These are phyloP conservation scores for Myotis myotis DNA, from an alignment of 2,797 vertebrate genomes.

Conservation along the genomic window DNA sequence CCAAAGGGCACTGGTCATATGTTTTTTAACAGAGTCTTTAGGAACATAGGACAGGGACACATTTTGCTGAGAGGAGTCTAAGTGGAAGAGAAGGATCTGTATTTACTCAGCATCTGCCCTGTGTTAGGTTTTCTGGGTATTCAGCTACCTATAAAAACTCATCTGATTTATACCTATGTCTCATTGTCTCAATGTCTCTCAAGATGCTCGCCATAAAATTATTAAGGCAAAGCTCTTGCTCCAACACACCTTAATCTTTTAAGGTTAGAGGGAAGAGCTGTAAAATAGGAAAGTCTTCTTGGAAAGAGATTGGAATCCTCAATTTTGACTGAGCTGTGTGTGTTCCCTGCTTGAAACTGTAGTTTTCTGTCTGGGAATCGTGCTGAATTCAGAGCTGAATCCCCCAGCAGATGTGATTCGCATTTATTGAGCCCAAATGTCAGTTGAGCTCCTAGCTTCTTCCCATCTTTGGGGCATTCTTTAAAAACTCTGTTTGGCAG, in stretches of 20 bases:
- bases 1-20: not conserved
- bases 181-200: not conserved
- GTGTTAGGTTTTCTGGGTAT: not conserved
- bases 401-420: not conserved
- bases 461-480: not conserved
- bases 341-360: not conserved
- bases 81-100: not conserved
- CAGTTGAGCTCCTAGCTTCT: not conserved
- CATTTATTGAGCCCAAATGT: not conserved
- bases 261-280: not conserved
- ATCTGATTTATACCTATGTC: not conserved
- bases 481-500: not conserved
- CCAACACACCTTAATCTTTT: constrained; percentile 18
- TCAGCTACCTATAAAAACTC: not conserved
- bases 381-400: not conserved
- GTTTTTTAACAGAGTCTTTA: not conserved
- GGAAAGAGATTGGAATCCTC: not conserved
- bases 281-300: not conserved
- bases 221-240: constrained; percentile 35
- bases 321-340: not conserved
- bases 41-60: not conserved
- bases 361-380: not conserved
- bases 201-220: constrained; percentile 17
- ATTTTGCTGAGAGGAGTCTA: not conserved
- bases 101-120: not conserved